Conservation (phyloP, 2,797 vertebrate species). For the Hypotaenidia philippensis region DNA sequence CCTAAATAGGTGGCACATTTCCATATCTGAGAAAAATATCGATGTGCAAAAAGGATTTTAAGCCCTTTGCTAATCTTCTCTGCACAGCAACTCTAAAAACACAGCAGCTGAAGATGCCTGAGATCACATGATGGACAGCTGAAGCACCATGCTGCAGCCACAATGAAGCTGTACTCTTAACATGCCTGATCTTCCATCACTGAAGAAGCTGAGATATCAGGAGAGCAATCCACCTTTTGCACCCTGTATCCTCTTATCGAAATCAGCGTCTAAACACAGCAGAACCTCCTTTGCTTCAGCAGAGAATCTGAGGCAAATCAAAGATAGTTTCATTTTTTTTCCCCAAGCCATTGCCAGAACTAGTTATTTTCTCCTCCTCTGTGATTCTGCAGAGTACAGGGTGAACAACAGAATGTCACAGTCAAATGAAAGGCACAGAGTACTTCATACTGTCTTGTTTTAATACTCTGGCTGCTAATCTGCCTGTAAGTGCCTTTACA, state of each 20-base stretch:
- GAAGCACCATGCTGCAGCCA: background rate
- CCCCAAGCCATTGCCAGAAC: background rate
- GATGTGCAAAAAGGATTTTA: background rate
- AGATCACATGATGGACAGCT: slow-evolving; percentile 39
- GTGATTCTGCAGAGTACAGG: background rate
- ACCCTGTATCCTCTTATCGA: background rate
- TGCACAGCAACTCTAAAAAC: slow-evolving; percentile 33
- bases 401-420: background rate
- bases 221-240: background rate
- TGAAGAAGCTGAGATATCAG: background rate
- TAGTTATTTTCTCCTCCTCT: background rate
- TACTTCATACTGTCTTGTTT: background rate
- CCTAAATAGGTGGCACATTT: background rate
- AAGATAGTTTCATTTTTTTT: background rate
- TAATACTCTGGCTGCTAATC: background rate
- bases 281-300: background rate
- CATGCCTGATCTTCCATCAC: background rate
- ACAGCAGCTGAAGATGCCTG: background rate
- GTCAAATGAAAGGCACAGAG: background rate
- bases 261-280: background rate
- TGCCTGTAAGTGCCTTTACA: background rate
- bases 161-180: background rate
- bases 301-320: background rate
- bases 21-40: slow-evolving; percentile 1
- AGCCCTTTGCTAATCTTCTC: slow-evolving; percentile 40